phyloP scores from a whole-genome alignment of 2,113 vertebrate genomes.

The Corydoras maculifer region DNA sequence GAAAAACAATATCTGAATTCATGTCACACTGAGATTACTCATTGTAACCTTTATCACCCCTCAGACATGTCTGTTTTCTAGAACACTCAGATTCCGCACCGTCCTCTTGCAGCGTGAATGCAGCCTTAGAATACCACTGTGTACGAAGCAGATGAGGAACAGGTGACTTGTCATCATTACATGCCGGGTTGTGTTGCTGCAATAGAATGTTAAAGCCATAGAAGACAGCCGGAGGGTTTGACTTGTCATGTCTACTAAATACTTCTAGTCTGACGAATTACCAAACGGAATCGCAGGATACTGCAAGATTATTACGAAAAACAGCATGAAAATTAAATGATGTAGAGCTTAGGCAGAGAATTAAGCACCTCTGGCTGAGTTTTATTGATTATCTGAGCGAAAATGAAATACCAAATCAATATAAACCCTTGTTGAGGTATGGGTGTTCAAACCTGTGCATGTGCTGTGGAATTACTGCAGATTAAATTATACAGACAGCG shows the following conservation, averaged over 20 bases:
- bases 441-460: too few species aligned
- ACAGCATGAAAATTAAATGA: neutral
- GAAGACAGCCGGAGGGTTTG: conserved; percentile 23
- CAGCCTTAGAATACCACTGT: too few species aligned
- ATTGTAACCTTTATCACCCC: too few species aligned
- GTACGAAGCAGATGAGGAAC: conserved; percentile 21
- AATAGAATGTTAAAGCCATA: conserved; percentile 45
- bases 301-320: neutral
- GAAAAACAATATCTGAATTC: too few species aligned
- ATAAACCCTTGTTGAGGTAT: too few species aligned
- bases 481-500: too few species aligned
- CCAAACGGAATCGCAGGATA: neutral
- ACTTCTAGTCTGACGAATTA: neutral
- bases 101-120: too few species aligned
- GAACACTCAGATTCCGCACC: too few species aligned
- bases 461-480: too few species aligned
- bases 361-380: too few species aligned
- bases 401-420: neutral
- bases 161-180: conserved; percentile 31
- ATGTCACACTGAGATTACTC: too few species aligned
- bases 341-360: neutral
- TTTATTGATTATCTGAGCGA: neutral
- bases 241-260: conserved; percentile 16
- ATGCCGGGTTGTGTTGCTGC: conserved; percentile 27
- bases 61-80: too few species aligned